Conservation (phyloP, 2,888 invertebrate genomes). For the Eristalis arbustorum region DNA sequence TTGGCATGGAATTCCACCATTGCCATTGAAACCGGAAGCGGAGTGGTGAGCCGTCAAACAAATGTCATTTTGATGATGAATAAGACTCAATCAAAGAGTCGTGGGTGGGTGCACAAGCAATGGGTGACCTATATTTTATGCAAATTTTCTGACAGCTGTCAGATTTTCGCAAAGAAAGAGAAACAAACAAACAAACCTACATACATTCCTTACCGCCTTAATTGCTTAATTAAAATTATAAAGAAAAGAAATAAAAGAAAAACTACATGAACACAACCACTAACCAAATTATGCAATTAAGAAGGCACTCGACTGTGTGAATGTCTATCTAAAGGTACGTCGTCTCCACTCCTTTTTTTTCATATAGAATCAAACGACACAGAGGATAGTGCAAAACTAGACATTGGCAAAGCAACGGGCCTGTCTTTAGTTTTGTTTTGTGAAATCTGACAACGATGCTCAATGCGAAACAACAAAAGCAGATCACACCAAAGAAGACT, state of each 20-base stretch:
- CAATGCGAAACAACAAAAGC: conserved; percentile 59
- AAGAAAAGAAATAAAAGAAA: background rate
- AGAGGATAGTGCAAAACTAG: conserved; percentile 25
- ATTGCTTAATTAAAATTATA: conserved; percentile 69
- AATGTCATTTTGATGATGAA: background rate
- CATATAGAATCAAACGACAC: conserved; percentile 41
- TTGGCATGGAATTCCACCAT: background rate
- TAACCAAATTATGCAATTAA: conserved; percentile 69
- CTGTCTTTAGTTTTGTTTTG: background rate
- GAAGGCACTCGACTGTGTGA: conserved; percentile 23
- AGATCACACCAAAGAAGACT: conserved; percentile 67
- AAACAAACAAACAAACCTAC: background rate
- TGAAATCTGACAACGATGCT: conserved; percentile 70
- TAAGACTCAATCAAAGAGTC: background rate
- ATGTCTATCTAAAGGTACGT: conserved; percentile 5
- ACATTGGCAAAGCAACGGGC: conserved; percentile 29
- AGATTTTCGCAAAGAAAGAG: background rate
- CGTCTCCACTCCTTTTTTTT: conserved; percentile 45
- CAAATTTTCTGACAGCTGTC: background rate
- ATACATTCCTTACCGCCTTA: conserved; percentile 52
- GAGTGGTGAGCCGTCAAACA: background rate
- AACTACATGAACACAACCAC: conserved; percentile 66
- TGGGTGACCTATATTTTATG: background rate
- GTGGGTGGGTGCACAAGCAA: background rate
- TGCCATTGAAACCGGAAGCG: background rate